Conservation (phyloP, 2,888 invertebrate species). For the Sympetrum striolatum region DNA sequence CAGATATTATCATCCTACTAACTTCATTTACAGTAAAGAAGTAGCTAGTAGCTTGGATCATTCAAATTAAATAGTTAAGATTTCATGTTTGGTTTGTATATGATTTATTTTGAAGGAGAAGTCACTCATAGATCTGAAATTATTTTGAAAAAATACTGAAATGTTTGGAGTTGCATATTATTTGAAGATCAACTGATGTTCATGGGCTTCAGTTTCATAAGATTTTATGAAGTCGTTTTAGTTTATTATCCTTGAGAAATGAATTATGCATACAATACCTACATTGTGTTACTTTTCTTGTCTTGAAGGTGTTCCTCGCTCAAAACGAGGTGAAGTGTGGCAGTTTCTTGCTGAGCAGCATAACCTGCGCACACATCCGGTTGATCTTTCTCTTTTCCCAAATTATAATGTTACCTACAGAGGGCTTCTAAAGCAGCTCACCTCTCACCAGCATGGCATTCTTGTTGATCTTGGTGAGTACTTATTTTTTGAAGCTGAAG, state of each 20-base stretch:
- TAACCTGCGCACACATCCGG: constrained; percentile 67
- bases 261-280: background rate
- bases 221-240: too few species aligned
- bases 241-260: background rate
- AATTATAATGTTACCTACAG: constrained; percentile 81
- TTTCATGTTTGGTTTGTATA: too few species aligned
- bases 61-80: too few species aligned
- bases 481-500: background rate
- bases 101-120: too few species aligned
- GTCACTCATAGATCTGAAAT: too few species aligned
- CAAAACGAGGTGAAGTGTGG: constrained; percentile 90
- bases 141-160: too few species aligned
- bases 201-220: too few species aligned
- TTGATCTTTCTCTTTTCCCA: constrained; percentile 73
- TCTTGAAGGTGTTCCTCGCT: constrained; percentile 79
- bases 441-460: constrained; percentile 96
- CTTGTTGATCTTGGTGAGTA: constrained; percentile 85
- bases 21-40: too few species aligned
- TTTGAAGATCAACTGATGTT: too few species aligned
- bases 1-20: too few species aligned
- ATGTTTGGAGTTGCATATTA: too few species aligned
- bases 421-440: constrained; percentile 81
- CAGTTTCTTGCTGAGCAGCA: constrained; percentile 87
- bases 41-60: too few species aligned
- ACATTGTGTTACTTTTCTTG: background rate